Conservation (phyloP, 2,797 vertebrate species). For the Triplophysa yarkandensis region DNA sequence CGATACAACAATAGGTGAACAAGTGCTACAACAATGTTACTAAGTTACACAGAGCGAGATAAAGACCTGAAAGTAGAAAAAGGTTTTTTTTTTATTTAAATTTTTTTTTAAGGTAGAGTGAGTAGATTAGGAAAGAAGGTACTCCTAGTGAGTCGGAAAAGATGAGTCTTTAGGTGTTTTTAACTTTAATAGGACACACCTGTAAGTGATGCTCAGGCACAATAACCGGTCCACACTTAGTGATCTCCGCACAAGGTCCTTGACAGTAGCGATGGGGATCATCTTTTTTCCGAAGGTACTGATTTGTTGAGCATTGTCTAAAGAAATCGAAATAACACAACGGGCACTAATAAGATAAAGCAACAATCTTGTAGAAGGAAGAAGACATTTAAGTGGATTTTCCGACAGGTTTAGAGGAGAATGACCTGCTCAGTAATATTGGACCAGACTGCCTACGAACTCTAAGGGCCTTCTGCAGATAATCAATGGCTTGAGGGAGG, state of each 20-base stretch:
- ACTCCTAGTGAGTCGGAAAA: no score
- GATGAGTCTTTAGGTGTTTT: no score
- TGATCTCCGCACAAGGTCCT: conserved; percentile 83
- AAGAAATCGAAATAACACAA: background rate
- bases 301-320: conserved; percentile 92
- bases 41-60: no score
- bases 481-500: conserved; percentile 94
- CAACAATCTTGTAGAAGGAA: background rate
- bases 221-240: conserved; percentile 85
- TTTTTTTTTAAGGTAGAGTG: no score
- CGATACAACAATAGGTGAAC: no score
- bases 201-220: conserved; percentile 94
- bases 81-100: no score
- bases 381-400: conserved; percentile 45
- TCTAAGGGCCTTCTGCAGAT: conserved; percentile 88
- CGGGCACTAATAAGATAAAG: conserved; percentile 20
- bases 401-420: conserved; percentile 5
- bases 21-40: no score
- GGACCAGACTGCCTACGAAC: conserved; percentile 83
- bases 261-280: conserved; percentile 93
- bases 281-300: conserved; percentile 89
- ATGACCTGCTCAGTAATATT: conserved; percentile 90
- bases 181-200: conserved; percentile 76
- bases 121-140: no score
- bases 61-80: no score